These are phyloP conservation scores for Cartodere bifasciata DNA, from an alignment of 2,888 invertebrate genomes.

Conservation along the genomic window DNA sequence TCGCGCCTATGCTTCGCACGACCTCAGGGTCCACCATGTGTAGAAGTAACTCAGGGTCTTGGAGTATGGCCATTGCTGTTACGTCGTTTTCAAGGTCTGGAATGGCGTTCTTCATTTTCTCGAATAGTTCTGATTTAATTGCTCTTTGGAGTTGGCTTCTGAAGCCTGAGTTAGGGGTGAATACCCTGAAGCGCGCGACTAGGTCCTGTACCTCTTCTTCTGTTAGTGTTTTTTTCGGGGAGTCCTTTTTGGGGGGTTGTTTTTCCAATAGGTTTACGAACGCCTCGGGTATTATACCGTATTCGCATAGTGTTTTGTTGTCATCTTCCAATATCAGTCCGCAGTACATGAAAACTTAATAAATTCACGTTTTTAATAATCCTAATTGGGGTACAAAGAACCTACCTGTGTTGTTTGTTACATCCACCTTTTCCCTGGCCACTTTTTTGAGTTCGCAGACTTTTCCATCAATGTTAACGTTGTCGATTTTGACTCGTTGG, in stretches of 20 bases:
- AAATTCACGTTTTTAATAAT: constrained; percentile 3
- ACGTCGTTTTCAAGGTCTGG: constrained; percentile 60
- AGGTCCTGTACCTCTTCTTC: constrained; percentile 50
- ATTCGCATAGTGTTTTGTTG: constrained; percentile 43
- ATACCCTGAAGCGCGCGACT: constrained; percentile 47
- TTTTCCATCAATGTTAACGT: constrained; percentile 48
- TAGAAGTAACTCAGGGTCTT: constrained; percentile 62
- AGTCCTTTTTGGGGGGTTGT: constrained; percentile 23
- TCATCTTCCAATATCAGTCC: constrained; percentile 56
- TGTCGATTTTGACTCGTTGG: constrained; percentile 44
- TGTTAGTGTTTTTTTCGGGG: constrained; percentile 37
- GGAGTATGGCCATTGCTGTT: constrained; percentile 59
- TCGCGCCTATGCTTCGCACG: constrained; percentile 51
- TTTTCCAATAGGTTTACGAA: constrained; percentile 44
- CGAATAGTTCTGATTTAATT: constrained; percentile 40
- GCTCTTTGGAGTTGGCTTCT: constrained; percentile 47
- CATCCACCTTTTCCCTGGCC: constrained; percentile 13
- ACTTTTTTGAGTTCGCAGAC: constrained; percentile 45
- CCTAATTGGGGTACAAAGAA: constrained; percentile 8
- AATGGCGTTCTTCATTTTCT: constrained; percentile 56
- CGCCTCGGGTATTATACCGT: constrained; percentile 46
- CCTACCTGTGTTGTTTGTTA: constrained; percentile 10
- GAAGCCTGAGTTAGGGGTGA: constrained; percentile 47
- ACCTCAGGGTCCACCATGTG: constrained; percentile 56
- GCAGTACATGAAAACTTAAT: constrained; percentile 54